Conservation (phyloP, 2,113 vertebrate genomes). For the Callithrix jacchus region DNA sequence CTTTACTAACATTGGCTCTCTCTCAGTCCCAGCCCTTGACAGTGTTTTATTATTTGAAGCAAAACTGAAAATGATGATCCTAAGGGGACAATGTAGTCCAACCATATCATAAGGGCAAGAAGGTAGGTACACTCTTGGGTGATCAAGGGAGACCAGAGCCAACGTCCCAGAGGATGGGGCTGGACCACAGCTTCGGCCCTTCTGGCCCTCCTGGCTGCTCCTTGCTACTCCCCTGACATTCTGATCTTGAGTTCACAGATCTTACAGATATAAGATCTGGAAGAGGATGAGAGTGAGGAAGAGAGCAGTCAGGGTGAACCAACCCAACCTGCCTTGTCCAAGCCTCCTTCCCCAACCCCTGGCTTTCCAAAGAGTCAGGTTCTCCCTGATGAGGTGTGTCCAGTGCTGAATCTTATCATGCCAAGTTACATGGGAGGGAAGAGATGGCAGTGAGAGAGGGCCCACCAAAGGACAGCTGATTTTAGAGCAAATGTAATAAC, state of each 20-base stretch:
- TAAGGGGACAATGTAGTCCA: background rate
- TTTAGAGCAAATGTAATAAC: background rate
- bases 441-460: background rate
- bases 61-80: background rate
- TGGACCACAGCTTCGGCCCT: rapidly evolving
- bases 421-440: background rate
- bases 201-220: background rate
- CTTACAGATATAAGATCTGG: background rate
- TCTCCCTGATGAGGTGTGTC: background rate
- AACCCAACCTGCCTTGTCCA: background rate
- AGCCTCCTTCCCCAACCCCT: background rate
- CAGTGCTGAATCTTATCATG: background rate
- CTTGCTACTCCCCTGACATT: no score
- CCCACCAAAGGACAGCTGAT: background rate
- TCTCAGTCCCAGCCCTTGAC: background rate
- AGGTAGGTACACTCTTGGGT: background rate
- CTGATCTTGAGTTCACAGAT: background rate
- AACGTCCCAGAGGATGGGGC: background rate
- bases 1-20: background rate
- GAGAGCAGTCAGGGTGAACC: background rate
- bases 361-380: background rate
- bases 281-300: background rate
- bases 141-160: background rate
- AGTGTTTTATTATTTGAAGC: constrained; percentile 1
- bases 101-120: background rate